phyloP scores from a whole-genome alignment of 1,140 invertebrate genomes.

The Octopus bimaculoides region DNA sequence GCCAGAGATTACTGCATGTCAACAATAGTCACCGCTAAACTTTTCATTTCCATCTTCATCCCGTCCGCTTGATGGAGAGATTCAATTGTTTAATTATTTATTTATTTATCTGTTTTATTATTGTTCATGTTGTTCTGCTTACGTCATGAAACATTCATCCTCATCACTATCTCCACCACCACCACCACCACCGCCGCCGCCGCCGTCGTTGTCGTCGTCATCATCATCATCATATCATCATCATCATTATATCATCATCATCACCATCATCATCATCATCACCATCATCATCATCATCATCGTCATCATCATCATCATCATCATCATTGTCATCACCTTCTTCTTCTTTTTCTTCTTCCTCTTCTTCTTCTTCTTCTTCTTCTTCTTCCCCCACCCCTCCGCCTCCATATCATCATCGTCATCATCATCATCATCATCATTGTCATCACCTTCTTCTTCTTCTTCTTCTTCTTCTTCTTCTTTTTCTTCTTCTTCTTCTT shows the following conservation, averaged over 20 bases:
- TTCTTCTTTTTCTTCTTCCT: conserved; percentile 12
- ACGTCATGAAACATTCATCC: background rate
- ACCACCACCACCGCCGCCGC: background rate
- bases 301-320: conserved; percentile 18
- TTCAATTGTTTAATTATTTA: too few relatives aligned
- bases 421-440: conserved; percentile 16
- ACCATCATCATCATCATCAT: conserved; percentile 17
- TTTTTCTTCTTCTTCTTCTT: conserved; percentile 9
- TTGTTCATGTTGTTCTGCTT: too few relatives aligned
- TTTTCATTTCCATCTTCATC: too few relatives aligned
- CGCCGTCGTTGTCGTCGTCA: background rate
- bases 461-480: conserved; percentile 15
- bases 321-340: background rate
- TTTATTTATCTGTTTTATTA: too few relatives aligned
- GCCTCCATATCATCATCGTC: conserved; percentile 5
- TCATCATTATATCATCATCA: conserved; percentile 15
- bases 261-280: conserved; percentile 16
- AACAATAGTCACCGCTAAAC: too few relatives aligned
- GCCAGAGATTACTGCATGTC: too few relatives aligned
- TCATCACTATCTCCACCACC: conserved; percentile 2
- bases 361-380: conserved; percentile 14
- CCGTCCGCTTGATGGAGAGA: too few relatives aligned
- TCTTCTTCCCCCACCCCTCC: conserved; percentile 7
- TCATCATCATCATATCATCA: conserved; percentile 17
- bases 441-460: background rate